Evolutionary conservation across 2,888 invertebrate species (phyloP).

Genomic region (Ichneumoninae sp.): DNA sequence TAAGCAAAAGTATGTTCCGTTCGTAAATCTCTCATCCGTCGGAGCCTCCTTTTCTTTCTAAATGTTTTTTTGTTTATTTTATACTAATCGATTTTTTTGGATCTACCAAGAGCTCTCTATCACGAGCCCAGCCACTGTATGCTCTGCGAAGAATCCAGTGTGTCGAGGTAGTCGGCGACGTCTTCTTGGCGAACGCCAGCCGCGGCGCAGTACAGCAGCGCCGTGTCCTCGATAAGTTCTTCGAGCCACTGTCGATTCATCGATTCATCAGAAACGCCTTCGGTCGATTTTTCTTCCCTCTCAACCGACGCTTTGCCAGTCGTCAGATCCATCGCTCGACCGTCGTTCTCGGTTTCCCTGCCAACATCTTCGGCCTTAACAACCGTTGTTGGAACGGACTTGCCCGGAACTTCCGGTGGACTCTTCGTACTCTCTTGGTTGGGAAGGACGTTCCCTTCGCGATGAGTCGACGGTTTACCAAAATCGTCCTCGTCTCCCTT

Average conservation of each 20-base stretch:
- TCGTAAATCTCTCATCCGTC: slow-evolving; percentile 2
- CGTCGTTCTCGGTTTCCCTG: slow-evolving; percentile 29
- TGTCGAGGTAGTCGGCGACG: slow-evolving; percentile 78
- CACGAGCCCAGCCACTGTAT: slow-evolving; percentile 76
- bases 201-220: slow-evolving; percentile 80
- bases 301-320: slow-evolving; percentile 43
- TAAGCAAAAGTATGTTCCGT: slow-evolving; percentile 43
- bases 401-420: slow-evolving; percentile 15
- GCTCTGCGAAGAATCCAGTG: slow-evolving; percentile 75
- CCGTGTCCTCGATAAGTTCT: slow-evolving; percentile 79
- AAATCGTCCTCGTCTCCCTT: slow-evolving; percentile 22
- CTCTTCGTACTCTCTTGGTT: slow-evolving; percentile 3
- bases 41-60: background rate
- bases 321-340: slow-evolving; percentile 63
- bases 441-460: background rate
- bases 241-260: slow-evolving; percentile 67
- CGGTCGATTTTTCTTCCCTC: slow-evolving; percentile 44
- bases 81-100: background rate
- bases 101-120: slow-evolving; percentile 34
- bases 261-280: slow-evolving; percentile 40
- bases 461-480: background rate
- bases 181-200: slow-evolving; percentile 78
- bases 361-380: slow-evolving; percentile 26
- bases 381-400: background rate
- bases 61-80: background rate